Conservation (phyloP, 2,888 invertebrate genomes). For the Tenthredo scrophulariae region DNA sequence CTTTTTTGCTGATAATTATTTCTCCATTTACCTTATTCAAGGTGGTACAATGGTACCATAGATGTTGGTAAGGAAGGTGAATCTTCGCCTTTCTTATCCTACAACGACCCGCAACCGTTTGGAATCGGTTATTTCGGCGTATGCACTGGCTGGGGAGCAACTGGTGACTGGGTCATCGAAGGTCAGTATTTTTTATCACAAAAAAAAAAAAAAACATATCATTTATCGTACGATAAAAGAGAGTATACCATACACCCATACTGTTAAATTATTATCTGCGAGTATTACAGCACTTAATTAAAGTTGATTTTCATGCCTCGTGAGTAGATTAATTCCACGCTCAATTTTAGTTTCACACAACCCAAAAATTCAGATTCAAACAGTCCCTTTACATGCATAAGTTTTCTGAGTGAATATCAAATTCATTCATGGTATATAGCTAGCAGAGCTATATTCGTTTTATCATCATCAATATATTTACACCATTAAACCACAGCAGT, state of each 20-base stretch:
- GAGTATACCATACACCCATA: not conserved
- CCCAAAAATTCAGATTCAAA: not conserved
- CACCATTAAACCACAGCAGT: not conserved
- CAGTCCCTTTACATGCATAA: not conserved
- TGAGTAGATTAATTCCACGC: not conserved
- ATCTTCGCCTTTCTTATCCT: conserved; percentile 86
- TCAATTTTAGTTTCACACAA: not conserved
- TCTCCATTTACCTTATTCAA: conserved; percentile 53
- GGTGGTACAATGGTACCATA: conserved; percentile 76
- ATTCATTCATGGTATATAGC: not conserved
- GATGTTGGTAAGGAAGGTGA: conserved; percentile 88
- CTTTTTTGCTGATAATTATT: not conserved
- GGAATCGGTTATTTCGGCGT: conserved; percentile 88
- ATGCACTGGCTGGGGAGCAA: conserved; percentile 93
- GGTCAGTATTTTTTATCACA: conserved; percentile 78
- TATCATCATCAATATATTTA: not conserved
- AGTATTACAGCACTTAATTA: not conserved
- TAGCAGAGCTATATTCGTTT: not conserved
- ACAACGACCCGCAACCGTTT: conserved; percentile 86
- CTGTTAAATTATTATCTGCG: not conserved
- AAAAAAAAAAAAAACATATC: not conserved
- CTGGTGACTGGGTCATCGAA: conserved; percentile 90
- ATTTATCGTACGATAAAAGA: not conserved
- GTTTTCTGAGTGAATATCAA: not conserved
- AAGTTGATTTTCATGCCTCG: not conserved